Conservation (phyloP, 2,888 invertebrate species). For the Synergus laeviventris region DNA sequence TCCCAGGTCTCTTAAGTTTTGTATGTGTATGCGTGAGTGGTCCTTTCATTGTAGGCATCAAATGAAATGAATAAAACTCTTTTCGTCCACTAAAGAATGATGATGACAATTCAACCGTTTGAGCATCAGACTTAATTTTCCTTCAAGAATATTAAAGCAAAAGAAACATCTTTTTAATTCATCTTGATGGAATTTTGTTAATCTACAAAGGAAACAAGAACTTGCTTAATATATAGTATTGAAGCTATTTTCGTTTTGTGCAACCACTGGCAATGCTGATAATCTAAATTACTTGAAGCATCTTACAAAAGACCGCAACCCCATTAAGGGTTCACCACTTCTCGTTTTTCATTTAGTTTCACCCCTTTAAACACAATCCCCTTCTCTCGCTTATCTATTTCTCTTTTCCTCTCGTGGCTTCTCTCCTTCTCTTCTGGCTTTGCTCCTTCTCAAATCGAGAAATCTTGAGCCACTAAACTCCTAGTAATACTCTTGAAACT, state of each 20-base stretch:
- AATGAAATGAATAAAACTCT: not conserved
- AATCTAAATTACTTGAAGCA: constrained; percentile 57
- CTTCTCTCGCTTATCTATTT: constrained; percentile 17
- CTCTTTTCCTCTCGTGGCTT: constrained; percentile 21
- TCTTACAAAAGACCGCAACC: constrained; percentile 49
- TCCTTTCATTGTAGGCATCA: constrained; percentile 40
- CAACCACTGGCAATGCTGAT: constrained; percentile 50
- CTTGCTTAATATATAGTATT: not conserved
- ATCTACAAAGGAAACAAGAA: constrained; percentile 6
- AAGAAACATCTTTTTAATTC: not conserved
- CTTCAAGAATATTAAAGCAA: not conserved
- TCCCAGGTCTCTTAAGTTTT: constrained; percentile 61
- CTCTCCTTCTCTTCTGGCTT: constrained; percentile 12
- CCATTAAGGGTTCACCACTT: constrained; percentile 35
- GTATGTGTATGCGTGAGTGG: constrained; percentile 44
- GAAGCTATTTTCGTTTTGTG: constrained; percentile 43
- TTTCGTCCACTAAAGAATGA: not conserved
- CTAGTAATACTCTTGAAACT: not conserved
- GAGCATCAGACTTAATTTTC: too few relatives aligned
- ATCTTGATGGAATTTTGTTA: constrained; percentile 8
- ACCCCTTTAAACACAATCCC: constrained; percentile 35
- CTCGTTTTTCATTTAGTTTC: constrained; percentile 30
- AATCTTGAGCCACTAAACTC: constrained; percentile 7
- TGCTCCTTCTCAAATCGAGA: constrained; percentile 20
- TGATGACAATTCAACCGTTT: not conserved